phyloP scores from a whole-genome alignment of 2,797 vertebrate species.

The Acomys russatus region DNA sequence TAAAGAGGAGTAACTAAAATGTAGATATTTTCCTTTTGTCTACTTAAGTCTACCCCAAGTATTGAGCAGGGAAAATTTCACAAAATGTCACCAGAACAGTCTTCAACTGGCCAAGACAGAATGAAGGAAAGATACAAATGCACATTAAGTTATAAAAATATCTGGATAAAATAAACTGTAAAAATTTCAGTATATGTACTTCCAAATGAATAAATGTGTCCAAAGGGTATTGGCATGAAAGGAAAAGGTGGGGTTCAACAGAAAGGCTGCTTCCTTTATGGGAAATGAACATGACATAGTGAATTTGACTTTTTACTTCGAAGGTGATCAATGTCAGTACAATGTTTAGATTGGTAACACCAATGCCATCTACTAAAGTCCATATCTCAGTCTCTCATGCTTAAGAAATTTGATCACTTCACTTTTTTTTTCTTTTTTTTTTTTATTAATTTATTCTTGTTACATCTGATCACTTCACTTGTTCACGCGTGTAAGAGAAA shows the following conservation, averaged over 20 bases:
- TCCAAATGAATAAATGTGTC: background rate
- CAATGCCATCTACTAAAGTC: background rate
- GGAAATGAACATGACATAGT: background rate
- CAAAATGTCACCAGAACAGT: background rate
- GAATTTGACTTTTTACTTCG: slow-evolving; percentile 3
- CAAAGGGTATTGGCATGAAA: background rate
- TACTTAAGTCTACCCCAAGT: background rate
- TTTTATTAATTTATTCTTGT: too few species aligned
- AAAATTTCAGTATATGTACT: background rate
- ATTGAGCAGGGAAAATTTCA: background rate
- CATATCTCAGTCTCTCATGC: background rate
- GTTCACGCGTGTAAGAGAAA: background rate
- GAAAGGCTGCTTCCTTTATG: background rate
- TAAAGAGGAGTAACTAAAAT: background rate
- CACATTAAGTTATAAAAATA: slow-evolving; percentile 10
- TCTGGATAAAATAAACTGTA: background rate
- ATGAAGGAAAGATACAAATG: slow-evolving; percentile 43
- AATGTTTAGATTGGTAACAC: background rate
- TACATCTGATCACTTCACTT: background rate
- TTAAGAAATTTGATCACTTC: background rate
- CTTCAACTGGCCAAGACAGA: slow-evolving; percentile 20
- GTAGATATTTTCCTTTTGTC: background rate
- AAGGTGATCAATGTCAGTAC: background rate
- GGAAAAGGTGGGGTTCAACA: background rate
- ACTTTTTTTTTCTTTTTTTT: too few species aligned